Conservation (phyloP, 2,797 vertebrate genomes). For the Sebastes minor region DNA sequence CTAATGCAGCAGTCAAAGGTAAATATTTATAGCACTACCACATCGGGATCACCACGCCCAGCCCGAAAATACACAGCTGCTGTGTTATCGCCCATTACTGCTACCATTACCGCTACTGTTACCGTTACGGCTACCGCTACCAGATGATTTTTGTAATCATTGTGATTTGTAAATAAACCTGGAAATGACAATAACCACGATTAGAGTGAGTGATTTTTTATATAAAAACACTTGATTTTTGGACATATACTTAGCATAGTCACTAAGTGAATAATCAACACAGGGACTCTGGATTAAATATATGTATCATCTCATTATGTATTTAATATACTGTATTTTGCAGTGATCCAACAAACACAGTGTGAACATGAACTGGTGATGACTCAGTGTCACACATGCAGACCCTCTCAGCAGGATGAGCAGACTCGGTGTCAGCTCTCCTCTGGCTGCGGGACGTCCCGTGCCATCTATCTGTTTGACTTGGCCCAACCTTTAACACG, state of each 20-base stretch:
- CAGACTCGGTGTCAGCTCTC: not conserved
- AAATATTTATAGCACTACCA: not conserved
- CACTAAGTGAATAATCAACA: not conserved
- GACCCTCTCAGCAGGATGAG: slow-evolving; percentile 2
- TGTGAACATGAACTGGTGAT: slow-evolving; percentile 5
- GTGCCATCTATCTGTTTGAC: slow-evolving; percentile 30
- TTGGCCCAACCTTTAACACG: slow-evolving; percentile 9
- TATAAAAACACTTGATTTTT: not conserved
- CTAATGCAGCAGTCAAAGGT: not conserved
- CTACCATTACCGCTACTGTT: not conserved
- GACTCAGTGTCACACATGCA: not conserved
- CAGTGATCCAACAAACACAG: not conserved
- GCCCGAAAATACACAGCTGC: not conserved
- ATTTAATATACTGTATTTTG: not conserved
- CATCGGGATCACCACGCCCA: not conserved
- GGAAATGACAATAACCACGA: not conserved
- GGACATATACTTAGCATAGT: not conserved
- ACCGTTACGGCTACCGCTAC: not conserved
- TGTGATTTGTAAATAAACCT: not conserved
- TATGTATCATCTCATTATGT: not conserved
- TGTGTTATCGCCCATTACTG: not conserved
- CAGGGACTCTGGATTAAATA: not conserved
- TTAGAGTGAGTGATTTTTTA: not conserved
- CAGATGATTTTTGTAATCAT: not conserved
- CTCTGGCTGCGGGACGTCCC: not conserved